phyloP scores from a whole-genome alignment of 2,888 invertebrate genomes.

The Halocaridina rubra region DNA sequence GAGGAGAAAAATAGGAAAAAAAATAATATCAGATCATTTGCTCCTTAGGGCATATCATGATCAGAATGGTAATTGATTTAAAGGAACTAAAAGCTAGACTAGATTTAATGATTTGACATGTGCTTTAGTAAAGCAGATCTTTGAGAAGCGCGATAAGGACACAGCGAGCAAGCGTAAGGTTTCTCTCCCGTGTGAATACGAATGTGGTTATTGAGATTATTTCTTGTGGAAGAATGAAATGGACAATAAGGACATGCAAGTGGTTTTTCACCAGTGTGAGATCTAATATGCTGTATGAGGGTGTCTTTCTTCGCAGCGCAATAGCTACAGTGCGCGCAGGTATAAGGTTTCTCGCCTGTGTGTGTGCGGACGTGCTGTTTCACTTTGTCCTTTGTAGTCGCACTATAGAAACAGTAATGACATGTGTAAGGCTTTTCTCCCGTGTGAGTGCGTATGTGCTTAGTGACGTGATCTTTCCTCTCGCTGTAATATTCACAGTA shows the following conservation, averaged over 20 bases:
- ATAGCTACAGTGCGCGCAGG: constrained; percentile 38
- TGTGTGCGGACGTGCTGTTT: constrained; percentile 43
- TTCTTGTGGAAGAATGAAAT: constrained; percentile 42
- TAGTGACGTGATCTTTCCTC: constrained; percentile 50
- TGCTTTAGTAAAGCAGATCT: constrained; percentile 36
- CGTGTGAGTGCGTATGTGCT: constrained; percentile 53
- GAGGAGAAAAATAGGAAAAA: too few relatives aligned
- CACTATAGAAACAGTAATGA: constrained; percentile 41
- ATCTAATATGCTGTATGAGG: constrained; percentile 39
- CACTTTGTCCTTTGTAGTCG: constrained; percentile 42
- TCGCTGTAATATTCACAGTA: constrained; percentile 54
- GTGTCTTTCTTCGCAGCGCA: constrained; percentile 39
- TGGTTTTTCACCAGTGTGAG: constrained; percentile 48
- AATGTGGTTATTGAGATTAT: constrained; percentile 35
- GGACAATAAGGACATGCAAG: constrained; percentile 42
- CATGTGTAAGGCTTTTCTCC: constrained; percentile 52
- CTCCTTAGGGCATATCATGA: too few relatives aligned
- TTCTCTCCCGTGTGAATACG: constrained; percentile 40
- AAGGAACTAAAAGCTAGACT: background rate
- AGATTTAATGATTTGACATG: constrained; percentile 24
- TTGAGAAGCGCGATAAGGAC: constrained; percentile 25
- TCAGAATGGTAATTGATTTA: too few relatives aligned
- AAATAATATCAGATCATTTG: too few relatives aligned
- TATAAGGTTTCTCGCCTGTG: constrained; percentile 45
- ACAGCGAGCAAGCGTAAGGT: constrained; percentile 11